Conservation (phyloP, 2,113 vertebrate genomes). For the Leptocoma aspasia region DNA sequence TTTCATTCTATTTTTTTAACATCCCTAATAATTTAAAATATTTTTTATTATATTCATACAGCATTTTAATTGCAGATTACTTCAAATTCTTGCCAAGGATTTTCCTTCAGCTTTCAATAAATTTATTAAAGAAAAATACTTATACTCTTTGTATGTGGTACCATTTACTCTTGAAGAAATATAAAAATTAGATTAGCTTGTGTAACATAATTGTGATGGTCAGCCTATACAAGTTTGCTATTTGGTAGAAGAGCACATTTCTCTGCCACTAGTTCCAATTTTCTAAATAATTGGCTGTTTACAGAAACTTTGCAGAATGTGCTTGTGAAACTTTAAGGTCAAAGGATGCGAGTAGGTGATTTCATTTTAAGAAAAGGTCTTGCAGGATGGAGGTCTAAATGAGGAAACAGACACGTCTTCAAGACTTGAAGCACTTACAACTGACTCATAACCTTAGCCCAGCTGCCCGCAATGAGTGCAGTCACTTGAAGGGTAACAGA, state of each 20-base stretch:
- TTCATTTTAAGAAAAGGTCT: not conserved
- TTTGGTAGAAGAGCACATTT: not conserved
- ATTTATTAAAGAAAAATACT: not conserved
- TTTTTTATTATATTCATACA: not conserved
- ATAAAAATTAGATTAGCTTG: not conserved
- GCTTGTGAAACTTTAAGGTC: not conserved
- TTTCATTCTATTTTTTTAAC: not conserved
- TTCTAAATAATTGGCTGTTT: not conserved
- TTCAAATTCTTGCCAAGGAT: not conserved
- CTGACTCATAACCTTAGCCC: not conserved
- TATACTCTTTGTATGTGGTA: not conserved
- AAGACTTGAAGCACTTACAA: not conserved
- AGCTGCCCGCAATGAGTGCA: accelerated
- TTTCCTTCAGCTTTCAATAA: not conserved
- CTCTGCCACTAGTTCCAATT: not conserved
- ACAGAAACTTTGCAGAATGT: not conserved
- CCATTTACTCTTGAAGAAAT: not conserved
- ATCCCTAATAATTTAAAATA: not conserved
- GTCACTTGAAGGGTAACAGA: not conserved
- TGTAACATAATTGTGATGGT: not conserved
- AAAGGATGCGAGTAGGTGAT: not conserved
- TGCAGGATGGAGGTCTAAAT: not conserved
- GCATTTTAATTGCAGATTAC: not conserved
- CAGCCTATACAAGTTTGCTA: not conserved
- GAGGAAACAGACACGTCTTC: not conserved